Base-by-base conservation (phyloP, 1,140 invertebrate species). In the Aphis gossypii region DNA sequence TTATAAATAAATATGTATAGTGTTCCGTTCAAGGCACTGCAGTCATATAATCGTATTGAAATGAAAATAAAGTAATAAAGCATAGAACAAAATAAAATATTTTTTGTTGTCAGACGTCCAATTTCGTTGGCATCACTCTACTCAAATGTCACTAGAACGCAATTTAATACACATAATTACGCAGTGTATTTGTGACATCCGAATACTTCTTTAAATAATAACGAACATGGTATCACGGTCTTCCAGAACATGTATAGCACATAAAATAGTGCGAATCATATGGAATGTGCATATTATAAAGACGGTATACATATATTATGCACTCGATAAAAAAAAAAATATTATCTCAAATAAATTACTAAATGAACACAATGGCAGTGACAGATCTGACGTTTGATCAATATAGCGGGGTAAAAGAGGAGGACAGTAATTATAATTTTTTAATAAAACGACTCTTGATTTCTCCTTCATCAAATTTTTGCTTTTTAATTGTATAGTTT, bases 31-130 rank as follows among this genome's bases (percentile, higher is more conserved):
- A 76, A 76, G 60, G 60, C n/a, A 76, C 14, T 7, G 60, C 4
- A 18, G n/a, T 76, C 30, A n/a, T 76, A n/a, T 35, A 35, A 0
- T 51, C n/a, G 18, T 18, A 76, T 76, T 76, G 30, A 76, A 76
- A 76, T 76, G 30, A n/a, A 76, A 76, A n/a, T n/a, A 18, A 76
- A 76, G n/a, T n/a, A 35, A 76, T 76, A 35, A 76, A 76, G 30
- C 14, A 35, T 76, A 35, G 2, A n/a, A 35, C n/a, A 76, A 76
- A 76, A 68, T 68, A 68, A 76, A 46, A 44, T 86, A 86, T 86
- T 86, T 86, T 14, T 46, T 41, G 25, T 90, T 90, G 88, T 90
- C 51, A 90, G 54, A 44, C 51, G 88, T 90, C 88, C 88, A 90
- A 90, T 2, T 54, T 30, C 11, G 14, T 14, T 30, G 9, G 46